Evolutionary conservation across 2,797 vertebrate genomes (phyloP), one percentile per base, ranked within the genome.

Genomic region (Mus spretus): DNA sequence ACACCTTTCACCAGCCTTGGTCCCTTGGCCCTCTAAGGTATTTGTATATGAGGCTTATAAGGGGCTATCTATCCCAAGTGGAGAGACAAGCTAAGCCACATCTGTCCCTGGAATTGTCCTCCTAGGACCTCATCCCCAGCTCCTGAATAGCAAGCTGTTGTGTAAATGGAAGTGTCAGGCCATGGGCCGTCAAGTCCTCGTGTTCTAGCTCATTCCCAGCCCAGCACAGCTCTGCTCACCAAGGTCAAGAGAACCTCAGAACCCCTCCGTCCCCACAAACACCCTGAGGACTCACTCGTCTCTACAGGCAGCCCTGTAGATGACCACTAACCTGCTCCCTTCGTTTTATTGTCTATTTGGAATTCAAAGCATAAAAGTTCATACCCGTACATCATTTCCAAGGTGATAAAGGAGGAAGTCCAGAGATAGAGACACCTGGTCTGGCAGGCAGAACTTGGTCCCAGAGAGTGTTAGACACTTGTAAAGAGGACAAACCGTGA

Each of bases 331-430:
- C 77, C 20, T 22, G 78, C 88, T 90, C 44, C 90, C 57, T 83
- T 89, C 11, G 44, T 79, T 95, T 96, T 81, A 94, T 74, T 55
- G 53, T 91, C 93, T 75, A 0, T 61, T 79, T 95, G 80, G 55
- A 65, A 92, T 85, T 26, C 59, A 34, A 92, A 75, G 59, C 90
- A 57, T 95, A 78, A 94, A 97, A 87, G 40, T 93, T 93, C 89
- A 96, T 59, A 94, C 79, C 89, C 50, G 50, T 13, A 34, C 19
- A 22, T 57, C 19, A 22, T 57, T 95, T 93, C 72, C 78, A 90
- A 85, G 84, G 89, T 4, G 74, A 89, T 93, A 44, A 72, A 82
- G 50, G 44, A 57, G 37, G 93, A 94, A 85, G 77, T 94, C 80
- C 53, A 10, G 6, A 80, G 85, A 31, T 13, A 78, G 65, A 79